A percentile compares a stretch with the other conserved stretches of the same genome.
Evolutionary conservation across 2,113 vertebrate species (phyloP).

Genomic region (Pseudolaguvia tuberculata): DNA sequence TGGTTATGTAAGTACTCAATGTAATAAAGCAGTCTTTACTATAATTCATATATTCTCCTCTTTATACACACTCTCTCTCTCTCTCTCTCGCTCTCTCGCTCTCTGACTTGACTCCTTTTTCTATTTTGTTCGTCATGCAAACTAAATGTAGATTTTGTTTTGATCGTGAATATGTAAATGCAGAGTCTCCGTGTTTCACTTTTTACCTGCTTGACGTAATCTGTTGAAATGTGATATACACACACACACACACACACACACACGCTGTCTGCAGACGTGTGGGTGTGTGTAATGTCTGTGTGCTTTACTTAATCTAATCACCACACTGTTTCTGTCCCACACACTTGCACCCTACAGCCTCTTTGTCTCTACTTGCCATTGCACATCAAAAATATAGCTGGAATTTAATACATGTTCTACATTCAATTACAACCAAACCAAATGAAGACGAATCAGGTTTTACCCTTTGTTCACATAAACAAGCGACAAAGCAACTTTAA

Average conservation of each 20-base stretch:
- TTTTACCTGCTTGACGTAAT: not conserved
- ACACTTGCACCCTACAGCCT: not conserved
- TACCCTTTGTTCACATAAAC: not conserved
- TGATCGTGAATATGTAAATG: not conserved
- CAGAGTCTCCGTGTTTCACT: not conserved
- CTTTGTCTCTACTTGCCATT: not conserved
- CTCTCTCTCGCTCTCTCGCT: not conserved
- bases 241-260: not conserved
- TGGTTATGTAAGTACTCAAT: slow-evolving; percentile 82
- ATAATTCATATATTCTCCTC: not conserved
- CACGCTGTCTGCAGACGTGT: slow-evolving; percentile 18
- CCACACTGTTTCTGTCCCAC: slow-evolving; percentile 4
- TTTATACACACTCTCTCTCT: not conserved
- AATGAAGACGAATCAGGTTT: not conserved
- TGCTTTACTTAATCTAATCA: not conserved
- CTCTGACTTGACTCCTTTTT: not conserved
- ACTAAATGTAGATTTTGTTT: not conserved
- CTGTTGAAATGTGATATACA: not conserved
- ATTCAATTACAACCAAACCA: not conserved
- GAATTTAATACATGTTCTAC: not conserved
- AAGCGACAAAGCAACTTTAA: not conserved
- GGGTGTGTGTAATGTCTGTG: not conserved
- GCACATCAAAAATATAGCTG: not conserved
- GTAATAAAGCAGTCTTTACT: slow-evolving; percentile 24
- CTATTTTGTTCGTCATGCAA: not conserved